Base-by-base conservation (phyloP, 1,140 invertebrate species). In the Phymorhynchus buccinoides region DNA sequence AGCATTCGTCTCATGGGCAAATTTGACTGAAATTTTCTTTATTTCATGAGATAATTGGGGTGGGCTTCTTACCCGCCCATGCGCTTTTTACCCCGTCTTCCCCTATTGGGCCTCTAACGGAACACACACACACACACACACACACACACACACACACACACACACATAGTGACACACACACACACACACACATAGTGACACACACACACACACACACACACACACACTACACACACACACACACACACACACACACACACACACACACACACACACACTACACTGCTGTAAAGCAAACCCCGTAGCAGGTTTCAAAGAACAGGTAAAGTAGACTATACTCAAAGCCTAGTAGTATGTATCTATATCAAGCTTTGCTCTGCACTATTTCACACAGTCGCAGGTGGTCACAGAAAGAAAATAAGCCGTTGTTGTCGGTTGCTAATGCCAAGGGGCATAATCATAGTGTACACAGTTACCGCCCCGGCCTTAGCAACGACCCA, bases 161-260 rank as follows among this genome's bases (percentile, higher is more conserved):
- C 4, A 27, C 62, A 68, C 62, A 27, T n/a, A 68, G 18, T 0
- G 18, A 68, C 62, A 68, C 62, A 68, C 62, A 68, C 62, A 68
- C 62, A 68, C 62, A 68, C 62, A 68, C 62, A 68, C 62, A 68
- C 62, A 68, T n/a, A 68, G 18, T 27, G 18, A 68, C 62, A 68
- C 62, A 68, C 62, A 68, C 22, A 68, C 30, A 68, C 22, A 68
- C 30, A n/a, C 22, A 68, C 22, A 68, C 22, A 68, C 22, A n/a
- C 22, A 68, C 22, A 68, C 22, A 68, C 62, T 1, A n/a, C 30
- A 68, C 22, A 30, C 30, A 68, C 22, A 68, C 62, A 4, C 30
- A 71, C 68, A 35, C 30, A 35, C 7, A 3, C 35, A 35, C 68
- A 35, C 0, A 18, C 68, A 37, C 30, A 37, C 68, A 71, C 30